Percentiles rank a stretch among this genome's conserved stretches.
These are phyloP conservation scores for Protophormia terraenovae DNA, from an alignment of 2,888 invertebrate species.

Conservation along the genomic window DNA sequence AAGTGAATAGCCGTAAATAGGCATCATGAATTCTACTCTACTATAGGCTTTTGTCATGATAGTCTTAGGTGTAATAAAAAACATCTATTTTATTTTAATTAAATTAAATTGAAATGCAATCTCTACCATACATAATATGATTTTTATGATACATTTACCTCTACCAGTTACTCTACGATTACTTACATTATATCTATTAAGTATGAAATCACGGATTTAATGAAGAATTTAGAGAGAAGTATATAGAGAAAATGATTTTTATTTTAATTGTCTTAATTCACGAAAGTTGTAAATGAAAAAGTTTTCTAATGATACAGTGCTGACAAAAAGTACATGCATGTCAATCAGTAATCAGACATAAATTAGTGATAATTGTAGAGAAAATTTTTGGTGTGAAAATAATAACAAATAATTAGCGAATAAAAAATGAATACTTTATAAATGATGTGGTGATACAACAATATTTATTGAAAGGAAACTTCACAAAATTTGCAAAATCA, in stretches of 20 bases:
- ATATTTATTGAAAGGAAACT: no score
- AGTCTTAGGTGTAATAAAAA: slow-evolving; percentile 44
- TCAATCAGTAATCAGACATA: not conserved
- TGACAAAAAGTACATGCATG: not conserved
- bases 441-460: no score
- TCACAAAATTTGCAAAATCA: no score
- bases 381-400: not conserved
- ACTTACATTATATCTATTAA: not conserved
- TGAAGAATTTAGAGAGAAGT: not conserved
- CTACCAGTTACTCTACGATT: not conserved
- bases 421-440: no score
- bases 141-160: slow-evolving; percentile 39
- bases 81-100: slow-evolving; percentile 50
- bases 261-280: slow-evolving; percentile 34
- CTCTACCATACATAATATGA: slow-evolving; percentile 52
- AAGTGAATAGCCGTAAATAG: slow-evolving; percentile 56
- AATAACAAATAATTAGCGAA: no score
- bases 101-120: slow-evolving; percentile 61
- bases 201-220: slow-evolving; percentile 8
- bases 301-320: not conserved
- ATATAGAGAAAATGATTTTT: not conserved
- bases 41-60: slow-evolving; percentile 23
- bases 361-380: not conserved
- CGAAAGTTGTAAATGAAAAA: slow-evolving; percentile 14
- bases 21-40: slow-evolving; percentile 11